Percentiles rank a stretch among this genome's conserved stretches.
phyloP scores from a whole-genome alignment of 2,797 vertebrate species.

The Antennarius maculatus region DNA sequence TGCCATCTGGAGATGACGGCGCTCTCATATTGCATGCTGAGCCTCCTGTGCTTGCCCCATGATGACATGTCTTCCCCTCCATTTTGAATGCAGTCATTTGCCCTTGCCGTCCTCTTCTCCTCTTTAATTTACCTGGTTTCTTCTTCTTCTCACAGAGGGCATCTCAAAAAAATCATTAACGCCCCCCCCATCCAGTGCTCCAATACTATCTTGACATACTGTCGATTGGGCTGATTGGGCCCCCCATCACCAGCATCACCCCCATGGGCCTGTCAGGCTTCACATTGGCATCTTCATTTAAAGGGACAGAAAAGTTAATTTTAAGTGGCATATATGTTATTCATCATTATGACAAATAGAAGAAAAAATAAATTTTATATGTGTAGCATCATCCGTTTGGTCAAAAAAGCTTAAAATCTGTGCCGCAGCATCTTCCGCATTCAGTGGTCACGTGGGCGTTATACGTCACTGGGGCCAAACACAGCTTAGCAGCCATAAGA shows the following conservation, averaged over 20 bases:
- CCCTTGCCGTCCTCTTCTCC: slow-evolving; percentile 5
- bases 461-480: too few species aligned
- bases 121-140: slow-evolving; percentile 50
- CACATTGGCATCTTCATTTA: too few species aligned
- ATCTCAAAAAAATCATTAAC: slow-evolving; percentile 68
- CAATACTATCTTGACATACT: slow-evolving; percentile 38
- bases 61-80: not conserved
- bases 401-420: too few species aligned
- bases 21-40: slow-evolving; percentile 42
- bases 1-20: slow-evolving; percentile 76
- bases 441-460: too few species aligned
- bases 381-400: too few species aligned
- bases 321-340: too few species aligned
- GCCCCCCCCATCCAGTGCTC: slow-evolving; percentile 36
- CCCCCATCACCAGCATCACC: slow-evolving; percentile 19
- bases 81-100: slow-evolving; percentile 3
- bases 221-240: slow-evolving; percentile 65
- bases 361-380: too few species aligned
- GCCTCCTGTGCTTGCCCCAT: slow-evolving; percentile 20
- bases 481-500: too few species aligned
- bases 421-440: too few species aligned
- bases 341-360: too few species aligned
- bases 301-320: too few species aligned
- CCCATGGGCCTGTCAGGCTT: slow-evolving; percentile 49
- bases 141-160: slow-evolving; percentile 41